Evolutionary conservation across 2,888 invertebrate genomes (phyloP).

Genomic region (Synanthedon formicaeformis): DNA sequence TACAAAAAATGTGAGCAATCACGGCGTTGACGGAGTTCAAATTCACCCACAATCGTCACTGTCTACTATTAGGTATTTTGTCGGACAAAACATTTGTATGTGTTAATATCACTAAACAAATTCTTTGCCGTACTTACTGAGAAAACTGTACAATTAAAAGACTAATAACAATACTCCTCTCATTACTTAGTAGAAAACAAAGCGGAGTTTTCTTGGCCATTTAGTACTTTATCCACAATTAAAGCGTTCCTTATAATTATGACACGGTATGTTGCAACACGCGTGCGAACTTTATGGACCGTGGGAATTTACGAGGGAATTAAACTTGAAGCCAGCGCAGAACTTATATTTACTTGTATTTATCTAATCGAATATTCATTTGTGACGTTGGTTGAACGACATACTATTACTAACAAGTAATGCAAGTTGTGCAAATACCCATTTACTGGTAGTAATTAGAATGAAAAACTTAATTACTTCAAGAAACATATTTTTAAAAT

Average conservation of each 20-base stretch:
- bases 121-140: not conserved
- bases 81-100: no score
- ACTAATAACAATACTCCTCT: not conserved
- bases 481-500: no score
- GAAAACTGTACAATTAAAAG: not conserved
- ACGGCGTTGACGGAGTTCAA: no score
- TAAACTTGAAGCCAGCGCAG: not conserved
- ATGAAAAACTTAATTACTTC: not conserved
- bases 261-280: conserved; percentile 7
- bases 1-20: no score
- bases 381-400: not conserved
- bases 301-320: conserved; percentile 11
- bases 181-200: not conserved
- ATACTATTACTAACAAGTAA: not conserved
- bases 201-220: not conserved
- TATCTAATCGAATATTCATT: not conserved
- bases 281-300: conserved; percentile 13
- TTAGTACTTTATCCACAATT: not conserved
- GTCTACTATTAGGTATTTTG: no score
- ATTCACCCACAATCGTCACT: no score
- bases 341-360: not conserved
- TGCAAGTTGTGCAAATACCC: not conserved
- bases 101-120: not conserved
- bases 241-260: not conserved
- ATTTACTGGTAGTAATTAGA: not conserved